Conservation (phyloP, 2,888 invertebrate genomes). For the Drosophila birchii region DNA sequence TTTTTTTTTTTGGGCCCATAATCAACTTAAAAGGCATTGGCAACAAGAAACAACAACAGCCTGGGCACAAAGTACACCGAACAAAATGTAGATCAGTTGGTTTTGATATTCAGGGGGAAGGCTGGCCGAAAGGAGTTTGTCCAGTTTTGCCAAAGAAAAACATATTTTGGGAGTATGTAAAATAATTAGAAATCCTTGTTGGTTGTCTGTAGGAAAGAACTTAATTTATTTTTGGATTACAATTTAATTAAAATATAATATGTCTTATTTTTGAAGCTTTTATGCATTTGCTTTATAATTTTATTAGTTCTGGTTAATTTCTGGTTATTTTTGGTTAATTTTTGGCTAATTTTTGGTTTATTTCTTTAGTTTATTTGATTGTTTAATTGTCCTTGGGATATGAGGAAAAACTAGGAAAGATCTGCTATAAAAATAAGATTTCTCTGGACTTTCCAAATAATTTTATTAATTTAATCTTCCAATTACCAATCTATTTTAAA, state of each 20-base stretch:
- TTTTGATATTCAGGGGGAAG: background rate
- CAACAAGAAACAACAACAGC: constrained; percentile 46
- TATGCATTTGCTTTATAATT: background rate
- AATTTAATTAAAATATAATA: no score
- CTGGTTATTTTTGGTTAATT: no score
- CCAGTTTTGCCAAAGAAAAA: background rate
- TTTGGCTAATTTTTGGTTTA: background rate
- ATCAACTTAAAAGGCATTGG: constrained; percentile 77
- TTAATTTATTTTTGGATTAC: background rate
- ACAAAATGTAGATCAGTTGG: background rate
- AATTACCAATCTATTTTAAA: no score
- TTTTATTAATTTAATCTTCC: no score
- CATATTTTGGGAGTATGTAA: background rate
- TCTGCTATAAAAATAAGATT: no score
- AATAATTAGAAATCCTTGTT: background rate
- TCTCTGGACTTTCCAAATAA: no score
- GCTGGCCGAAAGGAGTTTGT: background rate
- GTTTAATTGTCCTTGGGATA: no score
- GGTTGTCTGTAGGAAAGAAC: background rate
- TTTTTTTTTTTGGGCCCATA: constrained; percentile 53
- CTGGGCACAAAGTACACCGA: constrained; percentile 10
- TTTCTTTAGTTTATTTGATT: background rate
- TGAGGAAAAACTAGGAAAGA: no score
- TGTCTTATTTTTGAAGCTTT: background rate
- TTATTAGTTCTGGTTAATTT: background rate